Base-by-base conservation (phyloP, 2,888 invertebrate species). In the Uropetala carovei region DNA sequence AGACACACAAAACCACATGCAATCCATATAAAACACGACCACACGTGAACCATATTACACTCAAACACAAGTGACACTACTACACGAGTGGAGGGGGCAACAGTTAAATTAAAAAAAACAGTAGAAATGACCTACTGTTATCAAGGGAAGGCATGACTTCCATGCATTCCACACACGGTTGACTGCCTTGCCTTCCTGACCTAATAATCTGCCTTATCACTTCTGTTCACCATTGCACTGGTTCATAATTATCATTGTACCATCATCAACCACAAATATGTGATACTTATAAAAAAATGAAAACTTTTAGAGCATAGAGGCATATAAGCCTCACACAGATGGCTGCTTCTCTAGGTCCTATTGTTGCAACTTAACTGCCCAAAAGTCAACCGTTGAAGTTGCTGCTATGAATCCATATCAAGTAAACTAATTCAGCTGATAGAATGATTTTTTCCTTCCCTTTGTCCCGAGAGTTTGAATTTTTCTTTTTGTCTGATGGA, bases 161-260 rank as follows among this genome's bases (percentile, higher is more conserved):
- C 60, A 18, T 89, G 68, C 64, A 89, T 89, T 89, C 89, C 64
- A 64, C 64, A 89, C 43, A 13, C 43, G 89, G 60, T 68, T 89
- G 60, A 89, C 89, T 89, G 89, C 89, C 89, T 89, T 89, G 89
- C 89, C 89, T 89, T 89, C 89, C 89, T 64, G 60, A 89, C 89
- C 89, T 89, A 89, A 89, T 89, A 89, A 89, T 89, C 89, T 89
- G 89, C 89, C 89, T 89, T 89, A 89, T 89, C 89, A 89, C 89
- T 89, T 89, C 89, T 89, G 89, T 89, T 89, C 89, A 89, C 89
- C 64, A 89, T 64, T 89, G 89, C 89, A 89, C 89, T 43, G 64
- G 64, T 89, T 89, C 89, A 83, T 83, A 83, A 64, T 89, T 89
- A 59, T 89, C 89, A 89, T 89, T 89, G 58, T 89, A 89, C 89